phyloP scores from a whole-genome alignment of 2,888 invertebrate genomes.

The Shargacucullia verbasci region DNA sequence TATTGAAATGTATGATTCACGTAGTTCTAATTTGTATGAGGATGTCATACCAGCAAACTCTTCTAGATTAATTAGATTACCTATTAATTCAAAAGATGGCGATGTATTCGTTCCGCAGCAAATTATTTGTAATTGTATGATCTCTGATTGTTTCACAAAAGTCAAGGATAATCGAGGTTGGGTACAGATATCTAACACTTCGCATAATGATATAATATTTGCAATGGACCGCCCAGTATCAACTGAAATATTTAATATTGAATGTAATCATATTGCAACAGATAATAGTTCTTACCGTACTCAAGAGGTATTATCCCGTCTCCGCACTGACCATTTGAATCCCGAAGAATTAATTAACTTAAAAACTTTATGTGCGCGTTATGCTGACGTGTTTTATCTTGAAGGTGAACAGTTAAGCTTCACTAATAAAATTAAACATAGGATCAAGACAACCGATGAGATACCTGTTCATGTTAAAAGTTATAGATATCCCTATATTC shows the following conservation, averaged over 20 bases:
- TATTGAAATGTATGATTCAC: not conserved
- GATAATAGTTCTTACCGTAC: not conserved
- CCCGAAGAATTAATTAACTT: not conserved
- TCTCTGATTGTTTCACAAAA: not conserved
- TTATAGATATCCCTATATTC: not conserved
- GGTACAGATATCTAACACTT: not conserved
- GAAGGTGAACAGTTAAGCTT: not conserved
- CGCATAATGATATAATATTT: not conserved
- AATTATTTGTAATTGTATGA: not conserved
- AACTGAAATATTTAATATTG: not conserved
- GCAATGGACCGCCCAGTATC: not conserved
- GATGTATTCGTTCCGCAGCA: not conserved
- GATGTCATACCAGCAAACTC: conserved; percentile 10
- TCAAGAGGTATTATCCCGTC: not conserved
- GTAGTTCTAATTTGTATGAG: conserved; percentile 8
- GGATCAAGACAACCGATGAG: not conserved
- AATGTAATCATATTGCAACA: no score
- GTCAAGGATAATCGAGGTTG: conserved; percentile 1
- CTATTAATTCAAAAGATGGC: conserved; percentile 1
- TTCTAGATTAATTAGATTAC: conserved; percentile 6
- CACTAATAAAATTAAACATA: conserved; percentile 1
- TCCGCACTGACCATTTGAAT: not conserved
- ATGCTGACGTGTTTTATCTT: not conserved
- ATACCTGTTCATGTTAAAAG: not conserved
- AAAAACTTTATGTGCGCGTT: not conserved